Conservation (phyloP, 37 sponge, comb jelly and placozoan genomes). For the Cliona cf. orientalis region DNA sequence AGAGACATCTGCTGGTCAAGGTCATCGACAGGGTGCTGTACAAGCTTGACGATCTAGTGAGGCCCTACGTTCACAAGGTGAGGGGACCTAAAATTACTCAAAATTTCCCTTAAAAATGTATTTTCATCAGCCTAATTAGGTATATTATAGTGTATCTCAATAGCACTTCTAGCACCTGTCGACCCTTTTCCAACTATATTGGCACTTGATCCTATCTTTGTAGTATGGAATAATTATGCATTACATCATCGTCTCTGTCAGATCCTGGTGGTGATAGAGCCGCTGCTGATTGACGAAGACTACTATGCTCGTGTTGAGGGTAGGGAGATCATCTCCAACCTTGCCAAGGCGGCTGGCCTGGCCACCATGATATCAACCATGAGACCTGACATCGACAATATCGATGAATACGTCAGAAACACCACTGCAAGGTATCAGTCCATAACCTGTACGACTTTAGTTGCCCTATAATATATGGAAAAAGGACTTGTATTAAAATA, state of each 20-base stretch:
- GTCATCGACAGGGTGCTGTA: conserved; percentile 98
- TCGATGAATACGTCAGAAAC: conserved; percentile 99
- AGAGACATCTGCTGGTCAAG: conserved; percentile 96
- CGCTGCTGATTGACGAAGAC: conserved; percentile 98
- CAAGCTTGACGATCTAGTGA: conserved; percentile 98
- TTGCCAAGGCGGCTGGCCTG: conserved; percentile 99
- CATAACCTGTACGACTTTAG: not conserved
- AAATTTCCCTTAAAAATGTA: not conserved
- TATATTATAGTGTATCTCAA: too few species aligned
- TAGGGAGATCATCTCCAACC: conserved; percentile 98
- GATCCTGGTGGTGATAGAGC: conserved; percentile 99
- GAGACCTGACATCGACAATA: conserved; percentile 99
- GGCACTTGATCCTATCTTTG: not conserved
- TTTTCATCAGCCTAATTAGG: not conserved
- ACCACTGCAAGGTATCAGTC: conserved; percentile 90
- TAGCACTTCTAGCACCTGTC: not conserved
- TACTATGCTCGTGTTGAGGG: conserved; percentile 99
- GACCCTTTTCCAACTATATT: not conserved
- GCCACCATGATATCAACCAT: conserved; percentile 99
- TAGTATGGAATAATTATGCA: not conserved
- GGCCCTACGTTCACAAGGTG: conserved; percentile 98
- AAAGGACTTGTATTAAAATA: not conserved
- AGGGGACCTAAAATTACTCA: not conserved
- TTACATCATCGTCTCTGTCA: not conserved
- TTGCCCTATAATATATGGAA: not conserved